Base-by-base conservation (phyloP, 1,140 invertebrate genomes). In the Latrodectus geometricus region DNA sequence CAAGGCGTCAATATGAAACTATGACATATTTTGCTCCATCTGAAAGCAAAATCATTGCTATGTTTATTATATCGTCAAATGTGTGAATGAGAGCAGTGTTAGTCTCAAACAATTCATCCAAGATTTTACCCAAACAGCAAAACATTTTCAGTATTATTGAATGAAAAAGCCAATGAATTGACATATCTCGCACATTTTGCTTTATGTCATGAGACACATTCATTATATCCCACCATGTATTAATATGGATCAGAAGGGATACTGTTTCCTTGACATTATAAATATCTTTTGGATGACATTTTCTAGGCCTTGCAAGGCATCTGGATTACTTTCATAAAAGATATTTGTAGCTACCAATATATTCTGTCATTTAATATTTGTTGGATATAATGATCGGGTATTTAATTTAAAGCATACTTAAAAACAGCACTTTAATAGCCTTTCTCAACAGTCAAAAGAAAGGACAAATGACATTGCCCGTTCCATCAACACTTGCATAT, bases 181-280 rank as follows among this genome's bases (percentile, higher is more conserved):
- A 17, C 9, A 69, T 69, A 9, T 69, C 66, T 17, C n/a, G 8
- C n/a, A 17, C 8, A 69, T 69, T 69, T 69, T 69, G 8, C 7
- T 9, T n/a, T 8, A 9, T n/a, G n/a, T n/a, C n/a, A n/a, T n/a
- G n/a, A n/a, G n/a, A n/a, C n/a, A n/a, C n/a, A n/a, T n/a, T 69
- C 66, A 69, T n/a, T 8, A 69, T 69, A n/a, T 69, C n/a, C 66
- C 66, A 69, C 66, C 66, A 69, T 21, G 8, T 69, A 8, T 69
- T 69, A n/a, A 69, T 69, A 8, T 8, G 7, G 8, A 9, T 69
- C n/a, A 69, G n/a, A 69, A 69, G n/a, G n/a, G 8, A 8, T 9
- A 69, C 66, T n/a, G n/a, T n/a, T n/a, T n/a, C n/a, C n/a, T n/a
- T n/a, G n/a, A n/a, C n/a, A n/a, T n/a, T n/a, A n/a, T 8, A 17